Evolutionary conservation across 1,140 invertebrate genomes (phyloP).

Genomic region (Psilanteris sp.): DNA sequence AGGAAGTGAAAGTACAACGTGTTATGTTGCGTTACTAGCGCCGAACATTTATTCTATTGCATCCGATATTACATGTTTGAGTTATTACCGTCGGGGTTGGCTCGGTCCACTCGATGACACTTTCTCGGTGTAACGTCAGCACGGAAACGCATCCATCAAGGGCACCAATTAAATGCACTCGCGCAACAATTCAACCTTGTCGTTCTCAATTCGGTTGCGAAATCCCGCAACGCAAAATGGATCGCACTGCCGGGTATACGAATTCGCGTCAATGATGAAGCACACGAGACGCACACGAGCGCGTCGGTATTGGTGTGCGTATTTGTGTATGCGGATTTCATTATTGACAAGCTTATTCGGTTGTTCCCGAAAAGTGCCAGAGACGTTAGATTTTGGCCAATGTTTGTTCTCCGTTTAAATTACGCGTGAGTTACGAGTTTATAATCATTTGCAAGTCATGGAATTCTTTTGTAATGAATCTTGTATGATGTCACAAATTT

Average conservation of each 20-base stretch:
- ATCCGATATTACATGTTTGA: conserved; percentile 70
- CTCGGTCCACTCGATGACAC: conserved; percentile 1
- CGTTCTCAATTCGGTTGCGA: no score
- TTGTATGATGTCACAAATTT: conserved; percentile 49
- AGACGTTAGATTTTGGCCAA: conserved; percentile 25
- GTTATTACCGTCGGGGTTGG: conserved; percentile 32
- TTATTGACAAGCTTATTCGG: no score
- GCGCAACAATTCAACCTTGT: no score
- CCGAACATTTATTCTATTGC: conserved; percentile 64
- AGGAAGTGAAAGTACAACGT: conserved; percentile 79
- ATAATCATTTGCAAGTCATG: conserved; percentile 46
- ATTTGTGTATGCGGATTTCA: no score
- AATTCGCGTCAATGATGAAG: no score
- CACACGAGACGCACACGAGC: no score
- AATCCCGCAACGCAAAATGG: no score
- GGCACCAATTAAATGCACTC: conserved; percentile 2
- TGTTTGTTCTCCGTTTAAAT: conserved; percentile 18
- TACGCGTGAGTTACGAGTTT: conserved; percentile 31
- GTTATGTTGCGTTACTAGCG: conserved; percentile 67
- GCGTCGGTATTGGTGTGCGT: no score
- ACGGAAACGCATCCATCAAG: background rate
- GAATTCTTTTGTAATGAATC: conserved; percentile 32
- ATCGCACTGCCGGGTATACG: no score
- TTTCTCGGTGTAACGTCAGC: conserved; percentile 2
- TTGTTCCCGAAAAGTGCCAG: background rate